Conservation (phyloP, 2,113 vertebrate genomes). For the Ranitomeya imitator region DNA sequence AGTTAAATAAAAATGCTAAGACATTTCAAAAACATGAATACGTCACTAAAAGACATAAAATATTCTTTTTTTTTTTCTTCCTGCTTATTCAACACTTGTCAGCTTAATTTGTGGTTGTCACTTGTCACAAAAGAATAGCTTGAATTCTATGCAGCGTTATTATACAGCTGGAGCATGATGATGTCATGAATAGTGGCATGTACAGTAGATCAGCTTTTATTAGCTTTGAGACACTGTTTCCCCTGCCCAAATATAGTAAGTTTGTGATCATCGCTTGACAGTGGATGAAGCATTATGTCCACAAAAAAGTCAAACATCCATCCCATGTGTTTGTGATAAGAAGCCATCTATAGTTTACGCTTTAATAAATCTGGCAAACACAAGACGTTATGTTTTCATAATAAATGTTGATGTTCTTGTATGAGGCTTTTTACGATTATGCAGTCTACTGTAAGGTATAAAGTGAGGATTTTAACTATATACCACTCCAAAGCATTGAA, state of each 20-base stretch:
- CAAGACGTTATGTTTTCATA: background rate
- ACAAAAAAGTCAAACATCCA: background rate
- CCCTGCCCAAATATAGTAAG: background rate
- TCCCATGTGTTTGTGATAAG: background rate
- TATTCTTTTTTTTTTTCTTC: background rate
- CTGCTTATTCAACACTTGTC: conserved; percentile 2
- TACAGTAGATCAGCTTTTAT: background rate
- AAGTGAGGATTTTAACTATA: no score
- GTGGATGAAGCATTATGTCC: background rate
- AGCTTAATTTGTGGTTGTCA: conserved; percentile 21
- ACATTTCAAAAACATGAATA: background rate
- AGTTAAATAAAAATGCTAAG: background rate
- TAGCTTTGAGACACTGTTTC: background rate
- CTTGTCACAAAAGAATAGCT: background rate
- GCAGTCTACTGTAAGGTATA: background rate
- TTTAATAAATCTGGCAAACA: background rate
- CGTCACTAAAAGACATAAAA: background rate
- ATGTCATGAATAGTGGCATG: background rate
- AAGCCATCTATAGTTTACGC: background rate
- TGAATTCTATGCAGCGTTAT: background rate
- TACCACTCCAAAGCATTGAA: no score
- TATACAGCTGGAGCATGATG: background rate
- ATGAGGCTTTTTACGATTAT: background rate
- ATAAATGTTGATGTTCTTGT: background rate
- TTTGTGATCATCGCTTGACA: background rate